Evolutionary conservation across 2,888 invertebrate genomes (phyloP).

Genomic region (Chalcis sispes): DNA sequence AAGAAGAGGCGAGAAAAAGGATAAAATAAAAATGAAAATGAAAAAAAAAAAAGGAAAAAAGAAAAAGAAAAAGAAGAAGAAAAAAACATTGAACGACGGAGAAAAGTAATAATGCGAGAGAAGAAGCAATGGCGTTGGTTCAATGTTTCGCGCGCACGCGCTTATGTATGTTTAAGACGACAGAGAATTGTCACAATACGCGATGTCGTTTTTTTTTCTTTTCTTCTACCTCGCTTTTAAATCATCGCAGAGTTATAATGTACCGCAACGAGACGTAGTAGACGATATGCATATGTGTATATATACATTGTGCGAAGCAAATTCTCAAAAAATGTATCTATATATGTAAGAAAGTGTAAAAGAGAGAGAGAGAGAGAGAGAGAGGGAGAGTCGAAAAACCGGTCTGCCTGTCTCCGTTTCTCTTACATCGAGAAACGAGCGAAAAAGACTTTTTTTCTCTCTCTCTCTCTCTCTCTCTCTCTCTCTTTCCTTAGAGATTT

Average conservation of each 20-base stretch:
- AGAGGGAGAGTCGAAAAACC: conserved; percentile 20
- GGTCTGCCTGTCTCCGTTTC: conserved; percentile 27
- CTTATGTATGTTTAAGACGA: conserved; percentile 56
- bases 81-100: neutral
- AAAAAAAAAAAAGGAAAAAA: neutral
- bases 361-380: conserved; percentile 19
- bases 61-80: conserved; percentile 6
- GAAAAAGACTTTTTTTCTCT: conserved; percentile 2
- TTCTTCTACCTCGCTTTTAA: conserved; percentile 35
- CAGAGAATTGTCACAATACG: conserved; percentile 58
- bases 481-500: no score
- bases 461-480: neutral
- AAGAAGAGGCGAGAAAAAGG: neutral
- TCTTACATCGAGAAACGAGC: neutral
- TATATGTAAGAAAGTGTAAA: conserved; percentile 25
- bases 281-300: no score
- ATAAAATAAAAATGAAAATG: no score
- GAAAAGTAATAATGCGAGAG: conserved; percentile 1
- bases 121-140: neutral
- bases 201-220: neutral
- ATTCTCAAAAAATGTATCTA: no score
- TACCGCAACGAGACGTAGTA: no score
- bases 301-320: no score
- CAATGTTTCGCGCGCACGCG: conserved; percentile 17
- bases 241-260: conserved; percentile 45